Conservation (phyloP, 2,888 invertebrate genomes). For the Dicyrtomina minuta region DNA sequence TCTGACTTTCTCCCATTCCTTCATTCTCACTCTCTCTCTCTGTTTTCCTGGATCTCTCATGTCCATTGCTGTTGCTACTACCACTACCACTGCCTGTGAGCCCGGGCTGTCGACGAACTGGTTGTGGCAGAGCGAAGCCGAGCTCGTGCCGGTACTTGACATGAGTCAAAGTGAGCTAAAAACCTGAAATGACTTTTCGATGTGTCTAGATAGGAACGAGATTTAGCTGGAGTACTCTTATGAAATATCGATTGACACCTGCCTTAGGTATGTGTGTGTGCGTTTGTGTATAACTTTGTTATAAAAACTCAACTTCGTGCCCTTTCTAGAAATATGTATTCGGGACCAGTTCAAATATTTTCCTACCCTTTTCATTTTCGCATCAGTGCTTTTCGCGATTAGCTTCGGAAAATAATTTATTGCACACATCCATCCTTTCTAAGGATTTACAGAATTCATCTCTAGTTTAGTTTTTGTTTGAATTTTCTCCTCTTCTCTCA, state of each 20-base stretch:
- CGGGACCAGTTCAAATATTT: slow-evolving; percentile 3
- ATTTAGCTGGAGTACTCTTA: slow-evolving; percentile 32
- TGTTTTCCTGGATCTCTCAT: neutral
- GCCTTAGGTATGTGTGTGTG: slow-evolving; percentile 2
- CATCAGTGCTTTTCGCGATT: neutral
- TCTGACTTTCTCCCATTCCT: neutral
- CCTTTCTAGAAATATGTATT: neutral
- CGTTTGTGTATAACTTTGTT: neutral
- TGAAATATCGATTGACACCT: slow-evolving; percentile 34
- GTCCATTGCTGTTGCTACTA: neutral
- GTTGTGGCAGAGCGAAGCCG: no score
- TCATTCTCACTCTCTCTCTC: neutral
- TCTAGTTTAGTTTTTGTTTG: no score
- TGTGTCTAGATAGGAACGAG: slow-evolving; percentile 29
- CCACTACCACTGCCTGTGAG: no score
- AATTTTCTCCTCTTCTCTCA: neutral
- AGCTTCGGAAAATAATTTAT: no score
- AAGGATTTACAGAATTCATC: no score
- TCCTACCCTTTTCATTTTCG: slow-evolving; percentile 7
- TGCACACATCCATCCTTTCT: neutral
- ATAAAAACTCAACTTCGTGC: neutral
- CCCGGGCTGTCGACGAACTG: no score
- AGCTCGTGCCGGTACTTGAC: no score
- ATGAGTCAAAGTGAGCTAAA: slow-evolving; percentile 1
- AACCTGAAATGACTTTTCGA: slow-evolving; percentile 29